Base-by-base conservation (phyloP, 1,140 invertebrate species). In the Lepidotrigona ventralis region DNA sequence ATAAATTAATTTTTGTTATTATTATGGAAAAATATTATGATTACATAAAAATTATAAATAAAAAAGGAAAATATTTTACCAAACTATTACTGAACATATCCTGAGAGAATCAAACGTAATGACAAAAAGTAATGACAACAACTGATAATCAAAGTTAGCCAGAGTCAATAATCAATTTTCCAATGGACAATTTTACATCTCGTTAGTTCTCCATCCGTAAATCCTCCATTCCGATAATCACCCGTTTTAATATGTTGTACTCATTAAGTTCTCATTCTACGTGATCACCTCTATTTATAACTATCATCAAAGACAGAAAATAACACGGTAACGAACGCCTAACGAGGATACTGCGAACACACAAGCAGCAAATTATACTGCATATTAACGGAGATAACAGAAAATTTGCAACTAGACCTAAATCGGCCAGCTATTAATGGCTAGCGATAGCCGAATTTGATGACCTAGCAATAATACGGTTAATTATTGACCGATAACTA, bases 331-430 rank as follows among this genome's bases (percentile, higher is more conserved):
- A 54, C 58, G 33, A 66, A 54, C 58, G 23, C 11, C 11, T 19
- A 17, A 17, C 68, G 58, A 46, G 46, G 29, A 79, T 11, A 23
- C n/a, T 26, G n/a, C 3, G 33, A n/a, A 51, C n/a, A n/a, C n/a
- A 29, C 33, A 56, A 66, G 39, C n/a, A 69, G n/a, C 54, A 33
- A 82, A 82, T 77, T 69, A 82, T 77, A 51, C 72, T 51, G 2
- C 53, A 46, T 23, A 63, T 77, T 77, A 74, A n/a, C 8, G 63
- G 39, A 77, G 73, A 69, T 68, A 68, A 68, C 70, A 69, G 72
- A 82, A 82, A 77, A 56, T 76, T 69, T 69, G 73, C 71, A 58
- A 46, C 73, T 69, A 69, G 75, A 82, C 64, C 80, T 77, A 76
- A 82, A 82, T 69, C n/a, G 51, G 63, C 63, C 19, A 56, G 74